Conservation (phyloP, 2,888 invertebrate genomes). For the Drosophila ustulata region DNA sequence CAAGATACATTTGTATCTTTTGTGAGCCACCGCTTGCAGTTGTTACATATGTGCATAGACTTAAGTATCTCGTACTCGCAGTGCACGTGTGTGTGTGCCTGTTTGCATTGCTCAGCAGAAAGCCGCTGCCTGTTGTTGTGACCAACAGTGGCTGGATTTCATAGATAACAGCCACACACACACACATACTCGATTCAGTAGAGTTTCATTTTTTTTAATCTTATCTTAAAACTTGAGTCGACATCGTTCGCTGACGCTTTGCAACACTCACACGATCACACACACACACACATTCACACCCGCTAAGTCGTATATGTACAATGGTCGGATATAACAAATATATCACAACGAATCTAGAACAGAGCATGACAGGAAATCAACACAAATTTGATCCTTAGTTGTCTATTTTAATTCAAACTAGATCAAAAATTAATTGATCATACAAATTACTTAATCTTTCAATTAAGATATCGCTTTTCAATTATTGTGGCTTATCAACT, state of each 20-base stretch:
- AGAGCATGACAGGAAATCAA: background rate
- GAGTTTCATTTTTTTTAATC: slow-evolving; percentile 69
- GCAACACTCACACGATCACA: slow-evolving; percentile 25
- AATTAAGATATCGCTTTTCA: background rate
- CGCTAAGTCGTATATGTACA: background rate
- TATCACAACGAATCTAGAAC: background rate
- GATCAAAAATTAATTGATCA: background rate
- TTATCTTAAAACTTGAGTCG: slow-evolving; percentile 82
- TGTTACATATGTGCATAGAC: slow-evolving; percentile 30
- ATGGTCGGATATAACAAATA: background rate
- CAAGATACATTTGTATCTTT: slow-evolving; percentile 66
- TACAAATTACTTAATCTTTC: background rate
- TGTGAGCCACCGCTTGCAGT: slow-evolving; percentile 65
- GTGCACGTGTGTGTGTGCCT: slow-evolving; percentile 22
- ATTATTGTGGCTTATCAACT: background rate
- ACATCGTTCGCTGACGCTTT: slow-evolving; percentile 59
- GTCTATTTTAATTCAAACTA: background rate
- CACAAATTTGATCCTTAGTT: background rate
- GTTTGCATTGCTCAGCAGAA: slow-evolving; percentile 63
- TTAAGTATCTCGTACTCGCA: slow-evolving; percentile 37
- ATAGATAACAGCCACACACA: slow-evolving; percentile 62
- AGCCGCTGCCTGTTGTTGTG: slow-evolving; percentile 48
- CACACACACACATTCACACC: slow-evolving; percentile 11
- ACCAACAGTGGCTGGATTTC: slow-evolving; percentile 60
- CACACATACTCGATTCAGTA: slow-evolving; percentile 45